Percentiles rank a stretch among this genome's conserved stretches.
Conservation (phyloP, 2,888 invertebrate genomes). For the Lysandra coridon region DNA sequence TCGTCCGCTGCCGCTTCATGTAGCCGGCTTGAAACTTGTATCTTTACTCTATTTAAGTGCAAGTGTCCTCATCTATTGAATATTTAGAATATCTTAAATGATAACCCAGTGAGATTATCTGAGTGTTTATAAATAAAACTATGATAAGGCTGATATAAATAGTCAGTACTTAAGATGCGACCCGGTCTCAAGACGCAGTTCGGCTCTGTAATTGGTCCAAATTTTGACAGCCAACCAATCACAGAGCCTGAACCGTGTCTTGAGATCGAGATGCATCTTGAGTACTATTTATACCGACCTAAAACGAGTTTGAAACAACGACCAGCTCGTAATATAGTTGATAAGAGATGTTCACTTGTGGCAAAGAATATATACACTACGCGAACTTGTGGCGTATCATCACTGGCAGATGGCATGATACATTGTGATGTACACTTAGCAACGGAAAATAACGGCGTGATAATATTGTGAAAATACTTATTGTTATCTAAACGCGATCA, state of each 20-base stretch:
- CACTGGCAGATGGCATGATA: background rate
- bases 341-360: background rate
- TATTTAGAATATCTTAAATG: background rate
- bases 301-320: background rate
- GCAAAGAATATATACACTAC: background rate
- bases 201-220: too few species aligned
- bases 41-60: background rate
- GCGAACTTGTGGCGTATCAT: background rate
- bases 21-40: too few species aligned
- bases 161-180: too few species aligned
- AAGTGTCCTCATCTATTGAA: background rate
- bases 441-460: conserved; percentile 11
- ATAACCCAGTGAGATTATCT: background rate
- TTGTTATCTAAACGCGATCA: background rate
- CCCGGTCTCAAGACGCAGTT: too few species aligned
- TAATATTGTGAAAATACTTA: background rate
- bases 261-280: too few species aligned
- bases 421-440: background rate
- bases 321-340: background rate
- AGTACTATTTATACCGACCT: background rate
- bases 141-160: background rate
- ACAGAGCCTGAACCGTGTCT: too few species aligned
- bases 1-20: too few species aligned
- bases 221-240: too few species aligned
- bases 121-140: background rate